These are phyloP conservation scores for Xenopus petersii DNA, from an alignment of 2,797 vertebrate genomes.

Conservation along the genomic window DNA sequence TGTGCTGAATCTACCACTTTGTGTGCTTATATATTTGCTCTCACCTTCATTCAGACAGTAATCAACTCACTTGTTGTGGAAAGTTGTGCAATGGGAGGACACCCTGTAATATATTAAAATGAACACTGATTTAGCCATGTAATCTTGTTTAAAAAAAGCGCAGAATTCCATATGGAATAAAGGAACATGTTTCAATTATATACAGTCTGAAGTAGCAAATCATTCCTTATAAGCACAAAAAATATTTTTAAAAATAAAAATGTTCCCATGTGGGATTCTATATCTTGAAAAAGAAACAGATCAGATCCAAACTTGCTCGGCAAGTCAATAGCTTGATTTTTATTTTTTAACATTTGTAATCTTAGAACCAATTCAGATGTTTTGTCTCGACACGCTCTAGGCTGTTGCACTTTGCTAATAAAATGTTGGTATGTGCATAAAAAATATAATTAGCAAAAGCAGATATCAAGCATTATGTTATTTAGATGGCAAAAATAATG, in stretches of 20 bases:
- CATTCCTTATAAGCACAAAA: neutral
- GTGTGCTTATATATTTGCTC: no score
- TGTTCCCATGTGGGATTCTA: constrained; percentile 5
- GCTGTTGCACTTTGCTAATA: constrained; percentile 15
- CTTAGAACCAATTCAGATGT: constrained; percentile 23
- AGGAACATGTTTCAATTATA: neutral
- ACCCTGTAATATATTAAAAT: no score
- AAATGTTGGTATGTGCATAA: constrained; percentile 13
- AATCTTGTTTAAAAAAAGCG: neutral
- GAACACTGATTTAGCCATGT: neutral
- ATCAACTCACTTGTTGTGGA: no score
- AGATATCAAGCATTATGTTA: constrained; percentile 35
- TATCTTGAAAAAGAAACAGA: constrained; percentile 18
- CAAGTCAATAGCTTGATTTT: neutral
- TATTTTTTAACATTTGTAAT: constrained; percentile 25
- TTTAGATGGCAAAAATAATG: constrained; percentile 28
- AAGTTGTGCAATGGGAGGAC: no score
- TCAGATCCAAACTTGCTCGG: constrained; percentile 27
- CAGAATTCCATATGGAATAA: no score
- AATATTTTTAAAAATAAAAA: neutral
- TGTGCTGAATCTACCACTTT: no score
- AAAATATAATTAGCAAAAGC: constrained; percentile 28
- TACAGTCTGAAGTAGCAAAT: neutral
- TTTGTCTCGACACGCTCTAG: constrained; percentile 15
- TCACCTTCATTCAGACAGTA: no score